A percentile compares a stretch with the other conserved stretches of the same genome.
These are phyloP conservation scores for Pteria penguin DNA, from an alignment of 2,888 invertebrate genomes.

Conservation along the genomic window DNA sequence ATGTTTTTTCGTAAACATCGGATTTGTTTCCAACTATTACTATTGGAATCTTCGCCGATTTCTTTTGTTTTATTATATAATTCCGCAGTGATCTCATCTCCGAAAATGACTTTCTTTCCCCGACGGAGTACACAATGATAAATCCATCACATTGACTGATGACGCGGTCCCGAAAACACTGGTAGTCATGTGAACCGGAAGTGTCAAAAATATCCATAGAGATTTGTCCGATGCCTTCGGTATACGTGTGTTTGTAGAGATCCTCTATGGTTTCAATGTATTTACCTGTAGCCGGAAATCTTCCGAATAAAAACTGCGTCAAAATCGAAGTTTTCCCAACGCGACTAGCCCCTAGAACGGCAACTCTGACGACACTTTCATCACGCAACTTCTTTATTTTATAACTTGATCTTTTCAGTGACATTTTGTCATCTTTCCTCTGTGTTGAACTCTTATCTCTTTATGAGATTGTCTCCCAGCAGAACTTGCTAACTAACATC, in stretches of 20 bases:
- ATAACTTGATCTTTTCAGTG: too few relatives aligned
- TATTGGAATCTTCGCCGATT: not conserved
- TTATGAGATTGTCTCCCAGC: too few relatives aligned
- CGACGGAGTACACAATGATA: not conserved
- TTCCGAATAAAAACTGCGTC: not conserved
- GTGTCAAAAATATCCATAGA: not conserved
- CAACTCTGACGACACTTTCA: not conserved
- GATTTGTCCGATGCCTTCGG: not conserved
- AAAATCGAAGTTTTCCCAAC: not conserved
- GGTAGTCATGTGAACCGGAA: not conserved
- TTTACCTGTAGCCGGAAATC: not conserved
- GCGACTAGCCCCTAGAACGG: not conserved
- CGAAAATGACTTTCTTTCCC: not conserved
- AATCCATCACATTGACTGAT: not conserved
- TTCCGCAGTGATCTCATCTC: not conserved
- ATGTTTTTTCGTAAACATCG: not conserved
- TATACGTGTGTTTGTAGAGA: not conserved
- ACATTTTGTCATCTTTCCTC: too few relatives aligned
- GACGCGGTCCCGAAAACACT: not conserved
- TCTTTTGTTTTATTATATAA: not conserved
- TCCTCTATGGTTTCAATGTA: not conserved
- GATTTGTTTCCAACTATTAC: not conserved
- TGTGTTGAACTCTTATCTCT: too few relatives aligned
- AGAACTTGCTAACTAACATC: too few relatives aligned
- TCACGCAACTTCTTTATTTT: too few relatives aligned